Base-by-base conservation (phyloP, 1,140 invertebrate species). In the Oscheius sp. region DNA sequence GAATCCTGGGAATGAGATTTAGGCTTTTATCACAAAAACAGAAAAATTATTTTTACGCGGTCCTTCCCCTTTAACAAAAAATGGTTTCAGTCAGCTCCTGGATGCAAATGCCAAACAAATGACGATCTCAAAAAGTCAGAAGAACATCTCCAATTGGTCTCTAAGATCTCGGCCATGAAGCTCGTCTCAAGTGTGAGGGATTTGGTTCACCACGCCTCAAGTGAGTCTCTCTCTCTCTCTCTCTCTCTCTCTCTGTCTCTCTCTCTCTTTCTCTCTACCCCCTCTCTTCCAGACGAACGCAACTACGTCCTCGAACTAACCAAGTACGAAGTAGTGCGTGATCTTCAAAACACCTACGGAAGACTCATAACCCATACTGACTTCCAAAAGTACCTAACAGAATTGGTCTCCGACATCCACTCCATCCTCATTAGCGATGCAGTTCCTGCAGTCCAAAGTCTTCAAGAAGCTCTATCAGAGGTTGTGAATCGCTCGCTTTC, bases 281-380 rank as follows among this genome's bases (percentile, higher is more conserved):
- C 49, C 23, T 26, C 49, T 13, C 7, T n/a, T 42, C 28, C 49
- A 55, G 49, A 55, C 15, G 49, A 55, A 23, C 49, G 49, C 4
- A 7, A 20, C 49, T 55, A 55, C 28, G 49, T 26, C 23, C 49
- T 55, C 7, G 49, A 55, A 23, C 28, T 26, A 23, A 23, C 23
- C 7, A 15, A 26, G 7, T 55, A 55, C 49, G 49, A 55, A 7
- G 49, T 55, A 23, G 23, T 55, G 7, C 15, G 28, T 20, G 49
- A 55, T 55, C 49, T 55, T 23, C 49, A 55, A 23, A 55, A 55
- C 49, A 55, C 49, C 7, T 55, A 55, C 49, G 49, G 49, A 26
- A 55, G 28, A 55, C 23, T 55, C 15, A 55, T 55, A 7, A 55
- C 49, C 15, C 49, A 55, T 23, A 55, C 49, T 7, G 49, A 55